phyloP scores from a whole-genome alignment of 35 echinoderm and acorn worm species.

The Apostichopus parvimensis region DNA sequence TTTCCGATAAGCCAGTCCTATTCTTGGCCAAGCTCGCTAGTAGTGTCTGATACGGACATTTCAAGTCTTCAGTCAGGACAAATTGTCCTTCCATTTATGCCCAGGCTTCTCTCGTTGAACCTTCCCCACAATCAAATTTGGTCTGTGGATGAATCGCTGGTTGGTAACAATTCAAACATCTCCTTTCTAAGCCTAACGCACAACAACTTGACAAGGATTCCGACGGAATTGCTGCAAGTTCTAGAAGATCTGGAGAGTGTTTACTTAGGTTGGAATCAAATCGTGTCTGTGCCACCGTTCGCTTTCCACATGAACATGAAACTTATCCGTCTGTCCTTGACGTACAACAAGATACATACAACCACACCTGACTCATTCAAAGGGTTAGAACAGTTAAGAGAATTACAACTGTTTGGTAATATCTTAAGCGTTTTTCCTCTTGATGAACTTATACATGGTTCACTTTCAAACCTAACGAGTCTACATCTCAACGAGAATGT shows the following conservation, averaged over 20 bases:
- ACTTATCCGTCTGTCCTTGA: neutral
- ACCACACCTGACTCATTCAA: neutral
- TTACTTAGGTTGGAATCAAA: neutral
- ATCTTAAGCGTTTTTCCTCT: neutral
- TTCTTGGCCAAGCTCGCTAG: neutral
- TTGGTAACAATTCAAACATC: neutral
- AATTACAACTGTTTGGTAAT: neutral
- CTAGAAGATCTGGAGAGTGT: neutral
- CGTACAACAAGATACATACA: neutral
- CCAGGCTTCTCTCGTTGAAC: neutral
- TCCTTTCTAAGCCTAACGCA: neutral
- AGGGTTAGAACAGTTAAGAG: neutral
- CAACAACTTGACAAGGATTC: neutral
- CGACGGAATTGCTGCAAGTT: neutral
- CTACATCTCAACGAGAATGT: neutral
- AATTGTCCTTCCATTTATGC: neutral
- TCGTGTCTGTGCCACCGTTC: neutral
- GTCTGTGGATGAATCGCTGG: neutral
- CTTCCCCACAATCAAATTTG: neutral
- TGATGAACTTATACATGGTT: neutral
- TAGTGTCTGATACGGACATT: neutral
- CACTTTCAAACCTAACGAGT: neutral
- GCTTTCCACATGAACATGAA: neutral
- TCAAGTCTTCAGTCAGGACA: neutral
- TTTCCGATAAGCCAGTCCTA: neutral